Evolutionary conservation across 92 coral and sea anemone species (phyloP).

Genomic region (Desmophyllum pertusum): DNA sequence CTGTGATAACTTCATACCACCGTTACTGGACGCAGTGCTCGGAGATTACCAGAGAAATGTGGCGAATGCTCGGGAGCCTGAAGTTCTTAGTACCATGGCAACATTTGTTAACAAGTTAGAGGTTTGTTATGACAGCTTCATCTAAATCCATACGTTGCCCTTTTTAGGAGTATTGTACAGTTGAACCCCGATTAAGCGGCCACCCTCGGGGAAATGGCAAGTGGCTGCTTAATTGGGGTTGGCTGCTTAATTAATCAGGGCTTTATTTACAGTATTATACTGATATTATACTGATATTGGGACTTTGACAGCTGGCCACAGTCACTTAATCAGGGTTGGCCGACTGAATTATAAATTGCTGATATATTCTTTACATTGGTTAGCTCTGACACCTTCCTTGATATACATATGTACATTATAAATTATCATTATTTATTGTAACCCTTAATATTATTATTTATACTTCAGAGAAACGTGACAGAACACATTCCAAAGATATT

Average conservation of each 20-base stretch:
- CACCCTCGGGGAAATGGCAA: too few species aligned
- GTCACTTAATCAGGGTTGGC: too few species aligned
- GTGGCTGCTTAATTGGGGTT: too few species aligned
- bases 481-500: slow-evolving; percentile 89
- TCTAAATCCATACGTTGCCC: background rate
- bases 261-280: too few species aligned
- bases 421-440: background rate
- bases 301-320: too few species aligned
- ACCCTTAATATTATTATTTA: background rate
- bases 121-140: slow-evolving; percentile 73
- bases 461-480: slow-evolving; percentile 76
- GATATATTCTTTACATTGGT: too few species aligned
- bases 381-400: too few species aligned
- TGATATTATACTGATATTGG: too few species aligned
- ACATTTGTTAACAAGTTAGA: slow-evolving; percentile 95
- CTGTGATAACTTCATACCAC: slow-evolving; percentile 99
- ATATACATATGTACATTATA: background rate
- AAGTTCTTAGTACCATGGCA: slow-evolving; percentile 98
- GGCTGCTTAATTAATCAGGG: too few species aligned
- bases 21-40: slow-evolving; percentile 94
- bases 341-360: too few species aligned
- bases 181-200: too few species aligned
- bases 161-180: too few species aligned
- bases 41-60: slow-evolving; percentile 98
- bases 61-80: slow-evolving; percentile 95